Base-by-base conservation (phyloP, 2,113 vertebrate genomes). In the Anguilla japonica region DNA sequence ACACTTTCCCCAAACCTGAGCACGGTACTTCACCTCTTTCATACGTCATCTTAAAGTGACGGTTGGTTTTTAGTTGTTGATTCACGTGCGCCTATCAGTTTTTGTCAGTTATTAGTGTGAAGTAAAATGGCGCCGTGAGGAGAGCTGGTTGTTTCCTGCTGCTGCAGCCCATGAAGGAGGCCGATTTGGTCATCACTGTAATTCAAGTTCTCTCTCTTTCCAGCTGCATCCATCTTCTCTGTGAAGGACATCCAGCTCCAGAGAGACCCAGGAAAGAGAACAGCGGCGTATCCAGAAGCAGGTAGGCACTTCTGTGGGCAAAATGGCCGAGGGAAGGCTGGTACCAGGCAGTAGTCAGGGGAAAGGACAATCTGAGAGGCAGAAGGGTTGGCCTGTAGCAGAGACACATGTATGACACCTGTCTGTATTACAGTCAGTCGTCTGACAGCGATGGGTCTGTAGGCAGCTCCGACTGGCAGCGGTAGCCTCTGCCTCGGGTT, bases 201-300 rank as follows among this genome's bases (percentile, higher is more conserved):
- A 91, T 41, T 89, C 39, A 20, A 34, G n/a, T n/a, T 0, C 7
- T 20, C 85, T 85, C 1, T 87, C 39, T 29, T 90, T 91, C 34
- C 86, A 96, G 96, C 95, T 81, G 89, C 95, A 7, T 96, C 96
- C 81, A 94, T 96, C 89, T 96, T 96, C 89, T 95, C 95, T 2
- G 90, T 96, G 82, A 96, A 95, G 92, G 95, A 93, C 46, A 94
- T 96, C 79, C 94, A 95, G 83, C 94, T 96, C 13, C 96, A 96
- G 90, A 95, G 85, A 90, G 96, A 96, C 87, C 96, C 95, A 18
- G 96, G 96, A n/a, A 96, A 96, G 91, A 95, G 95, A 87, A 93
- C 95, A 3, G 91, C 92, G 5, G 86, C 92, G 63, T 94, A 92
- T 87, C 92, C 94, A 56, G 96, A 96, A 67, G 91, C 95, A 91